Evolutionary conservation across 2,113 vertebrate species (phyloP), one percentile per base, ranked within the genome.

Genomic region (Romanogobio albipinnatus): DNA sequence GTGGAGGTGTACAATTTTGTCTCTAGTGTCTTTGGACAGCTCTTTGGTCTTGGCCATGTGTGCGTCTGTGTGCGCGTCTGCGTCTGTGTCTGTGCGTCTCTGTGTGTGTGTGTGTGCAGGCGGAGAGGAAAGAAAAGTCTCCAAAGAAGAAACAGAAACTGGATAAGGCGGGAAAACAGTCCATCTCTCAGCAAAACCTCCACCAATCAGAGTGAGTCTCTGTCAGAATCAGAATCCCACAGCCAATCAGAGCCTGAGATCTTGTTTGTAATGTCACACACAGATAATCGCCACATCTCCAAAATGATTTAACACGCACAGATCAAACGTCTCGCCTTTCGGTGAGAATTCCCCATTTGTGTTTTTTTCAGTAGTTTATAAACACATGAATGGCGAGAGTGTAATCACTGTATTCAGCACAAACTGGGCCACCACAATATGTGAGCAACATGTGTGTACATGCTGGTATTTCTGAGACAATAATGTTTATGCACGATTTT

Each of bases 61-160:
- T 73, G 76, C 29, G 29, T 29, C 29, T 73, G 8, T 62, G 64
- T 73, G 51, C 2, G 29, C 2, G 29, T 29, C 2, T 29, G 29
- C 29, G 29, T 29, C 29, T 29, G 29, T 29, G 29, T n/a, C n/a
- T 29, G 29, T 29, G 29, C 29, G 29, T 29, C 29, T 3, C 68
- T 76, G 11, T 68, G 78, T 68, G 58, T 45, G 62, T 77, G 81
- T 45, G 53, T 79, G 9, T 74, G 22, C 64, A 96, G 93, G 87
- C 86, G 3, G 92, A 94, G 84, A 87, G 86, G 49, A 85, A 79
- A 10, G 90, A 88, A 78, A 92, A 91, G 87, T 84, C 83, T 66
- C 91, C 93, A 49, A 92, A 83, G 84, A 98, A 97, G 91, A 96
- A 94, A 89, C 90, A 29, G 0, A 96, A 92, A 88, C 87, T 90